Conservation (phyloP, 2,888 invertebrate genomes). For the Hirudinaria manillensis region DNA sequence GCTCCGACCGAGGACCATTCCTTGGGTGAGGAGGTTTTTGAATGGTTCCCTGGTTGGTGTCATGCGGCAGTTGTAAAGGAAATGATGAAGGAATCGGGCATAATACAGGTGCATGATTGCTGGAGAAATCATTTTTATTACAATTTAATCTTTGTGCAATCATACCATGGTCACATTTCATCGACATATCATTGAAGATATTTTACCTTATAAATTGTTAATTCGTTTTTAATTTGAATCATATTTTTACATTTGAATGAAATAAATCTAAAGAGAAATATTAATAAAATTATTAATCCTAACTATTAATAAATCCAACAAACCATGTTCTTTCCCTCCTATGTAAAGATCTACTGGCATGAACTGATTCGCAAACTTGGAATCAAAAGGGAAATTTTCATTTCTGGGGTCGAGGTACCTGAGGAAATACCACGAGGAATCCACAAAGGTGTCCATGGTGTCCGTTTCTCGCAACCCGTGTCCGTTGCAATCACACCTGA, state of each 20-base stretch:
- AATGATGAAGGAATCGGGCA: constrained; percentile 83
- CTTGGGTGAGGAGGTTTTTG: constrained; percentile 76
- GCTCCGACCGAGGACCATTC: constrained; percentile 63
- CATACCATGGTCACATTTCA: no score
- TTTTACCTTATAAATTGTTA: no score
- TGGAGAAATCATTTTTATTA: constrained; percentile 46
- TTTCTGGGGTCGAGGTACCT: constrained; percentile 75
- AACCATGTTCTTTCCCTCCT: constrained; percentile 90
- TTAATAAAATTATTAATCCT: not conserved
- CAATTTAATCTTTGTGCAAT: not conserved
- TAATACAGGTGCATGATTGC: constrained; percentile 92
- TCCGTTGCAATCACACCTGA: constrained; percentile 53
- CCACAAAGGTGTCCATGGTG: constrained; percentile 99
- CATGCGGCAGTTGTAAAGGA: constrained; percentile 74
- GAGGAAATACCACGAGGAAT: constrained; percentile 96
- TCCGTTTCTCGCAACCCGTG: constrained; percentile 79
- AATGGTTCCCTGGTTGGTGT: constrained; percentile 76
- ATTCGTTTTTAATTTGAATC: no score
- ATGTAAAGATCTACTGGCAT: constrained; percentile 92
- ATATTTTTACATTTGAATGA: not conserved
- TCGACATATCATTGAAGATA: no score
- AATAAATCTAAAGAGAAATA: not conserved
- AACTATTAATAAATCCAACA: not conserved
- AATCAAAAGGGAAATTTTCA: constrained; percentile 65
- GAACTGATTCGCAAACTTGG: constrained; percentile 58